Percentiles rank a stretch among this genome's conserved stretches.
These are phyloP conservation scores for Mesodorylaimus sp. DNA, from an alignment of 2,888 invertebrate species.

Conservation along the genomic window DNA sequence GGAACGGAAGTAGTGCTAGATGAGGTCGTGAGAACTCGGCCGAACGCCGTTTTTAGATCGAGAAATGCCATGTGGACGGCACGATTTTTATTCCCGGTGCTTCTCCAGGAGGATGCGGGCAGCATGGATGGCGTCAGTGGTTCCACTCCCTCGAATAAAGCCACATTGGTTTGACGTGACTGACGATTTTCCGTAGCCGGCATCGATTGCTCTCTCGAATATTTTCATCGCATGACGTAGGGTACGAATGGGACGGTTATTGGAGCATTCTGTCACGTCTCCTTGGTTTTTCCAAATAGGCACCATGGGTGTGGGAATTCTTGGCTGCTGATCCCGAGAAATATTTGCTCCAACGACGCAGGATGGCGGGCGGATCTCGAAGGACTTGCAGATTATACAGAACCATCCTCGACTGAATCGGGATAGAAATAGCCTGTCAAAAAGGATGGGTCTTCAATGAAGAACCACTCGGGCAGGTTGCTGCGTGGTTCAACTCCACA, in stretches of 20 bases:
- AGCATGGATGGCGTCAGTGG: not conserved
- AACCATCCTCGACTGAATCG: too few species aligned
- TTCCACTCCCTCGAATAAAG: too few species aligned
- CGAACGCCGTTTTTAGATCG: not conserved
- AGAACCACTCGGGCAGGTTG: too few species aligned
- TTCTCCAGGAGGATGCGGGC: not conserved
- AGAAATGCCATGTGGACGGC: not conserved
- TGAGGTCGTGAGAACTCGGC: not conserved
- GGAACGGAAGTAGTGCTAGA: not conserved
- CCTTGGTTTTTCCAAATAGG: slow-evolving; percentile 1
- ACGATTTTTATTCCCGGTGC: not conserved
- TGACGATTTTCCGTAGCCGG: not conserved
- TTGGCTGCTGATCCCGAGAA: too few species aligned
- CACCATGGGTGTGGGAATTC: slow-evolving; percentile 5
- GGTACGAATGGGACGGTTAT: not conserved
- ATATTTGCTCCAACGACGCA: not conserved
- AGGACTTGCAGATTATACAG: not conserved
- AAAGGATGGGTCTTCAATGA: too few species aligned
- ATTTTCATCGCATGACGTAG: not conserved
- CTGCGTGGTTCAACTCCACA: too few species aligned
- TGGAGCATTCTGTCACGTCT: not conserved
- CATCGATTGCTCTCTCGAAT: not conserved
- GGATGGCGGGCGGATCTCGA: too few species aligned
- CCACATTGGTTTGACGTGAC: too few species aligned
- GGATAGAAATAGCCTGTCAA: too few species aligned